Evolutionary conservation across 1,140 invertebrate species (phyloP), one percentile per base, ranked within the genome.

Genomic region (Hycleus phaleratus): DNA sequence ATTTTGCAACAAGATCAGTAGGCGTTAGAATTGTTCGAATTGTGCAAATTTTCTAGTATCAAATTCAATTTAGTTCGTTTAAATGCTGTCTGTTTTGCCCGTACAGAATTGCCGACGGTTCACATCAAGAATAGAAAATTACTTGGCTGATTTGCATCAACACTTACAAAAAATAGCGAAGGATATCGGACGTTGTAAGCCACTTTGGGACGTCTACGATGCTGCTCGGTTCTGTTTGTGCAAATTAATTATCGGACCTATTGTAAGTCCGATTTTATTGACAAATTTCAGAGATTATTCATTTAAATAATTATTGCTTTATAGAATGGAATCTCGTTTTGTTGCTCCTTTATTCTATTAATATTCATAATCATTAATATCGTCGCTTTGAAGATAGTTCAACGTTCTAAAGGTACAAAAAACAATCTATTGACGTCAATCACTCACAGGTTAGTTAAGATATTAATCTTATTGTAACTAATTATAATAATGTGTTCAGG

Each of bases 161-260:
- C 45, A 38, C 76, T 79, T 24, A 79, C 77, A 11, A 85, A 49
- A 85, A 49, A 77, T 84, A 26, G 77, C 78, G 18, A 78, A 79
- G 38, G 79, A 81, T 42, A 81, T 85, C 2, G 83, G 83, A 2
- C 81, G 82, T 25, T 91, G 88, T 73, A 78, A 81, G 10, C 86
- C 87, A 5, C 73, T 91, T 10, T 90, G 84, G 78, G 78, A 85
- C 38, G 79, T 88, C 38, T 82, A 84, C 53, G 75, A 85, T 60
- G 82, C 83, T 10, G 71, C 80, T 10, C 79, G 85, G 59, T 75
- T 81, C 8, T 74, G 85, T 54, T 51, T 87, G 9, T 91, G 88
- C 68, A 79, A 82, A 56, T 81, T 86, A 68, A 83, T 87, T 65
- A 77, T 90, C 45, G 85, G 86, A 48, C 85, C 86, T 42, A 62